A percentile compares a stretch with the other conserved stretches of the same genome.
These are phyloP conservation scores for Marmota flaviventris DNA, from an alignment of 2,113 vertebrate species.

Conservation along the genomic window DNA sequence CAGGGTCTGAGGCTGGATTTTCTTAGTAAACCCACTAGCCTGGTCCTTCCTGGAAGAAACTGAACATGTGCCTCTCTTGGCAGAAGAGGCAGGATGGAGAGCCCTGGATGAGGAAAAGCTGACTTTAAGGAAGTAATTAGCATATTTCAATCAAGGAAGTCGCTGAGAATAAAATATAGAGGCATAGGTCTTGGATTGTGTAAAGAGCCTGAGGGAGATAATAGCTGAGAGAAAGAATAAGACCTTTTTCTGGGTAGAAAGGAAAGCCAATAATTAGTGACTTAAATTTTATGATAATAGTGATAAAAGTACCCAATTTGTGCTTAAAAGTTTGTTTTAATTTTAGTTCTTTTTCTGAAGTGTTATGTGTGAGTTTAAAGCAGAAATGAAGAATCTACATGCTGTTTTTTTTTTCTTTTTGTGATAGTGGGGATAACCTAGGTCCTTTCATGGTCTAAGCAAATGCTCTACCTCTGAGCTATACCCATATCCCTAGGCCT, in stretches of 20 bases:
- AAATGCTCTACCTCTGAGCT: background rate
- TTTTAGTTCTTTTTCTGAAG: background rate
- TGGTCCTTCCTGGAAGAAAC: background rate
- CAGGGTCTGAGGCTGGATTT: background rate
- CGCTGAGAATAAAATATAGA: background rate
- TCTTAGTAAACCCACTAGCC: background rate
- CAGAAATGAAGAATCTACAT: background rate
- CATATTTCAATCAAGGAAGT: background rate
- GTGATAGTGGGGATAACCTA: background rate
- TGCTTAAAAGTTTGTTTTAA: slow-evolving; percentile 33
- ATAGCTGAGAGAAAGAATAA: background rate
- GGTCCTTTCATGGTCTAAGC: too few relatives aligned
- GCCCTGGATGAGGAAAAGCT: background rate
- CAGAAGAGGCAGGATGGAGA: background rate
- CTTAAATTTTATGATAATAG: slow-evolving; percentile 32
- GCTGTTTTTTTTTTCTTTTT: background rate
- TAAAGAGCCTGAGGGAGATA: background rate
- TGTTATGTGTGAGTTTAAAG: slow-evolving; percentile 31
- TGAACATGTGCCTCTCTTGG: background rate
- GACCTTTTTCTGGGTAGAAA: background rate
- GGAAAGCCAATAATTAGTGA: background rate
- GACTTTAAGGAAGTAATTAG: background rate
- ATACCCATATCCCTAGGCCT: background rate
- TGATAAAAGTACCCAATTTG: background rate
- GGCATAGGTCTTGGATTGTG: background rate